Conservation (phyloP, 2,797 vertebrate genomes). For the Gymnocypris eckloni region DNA sequence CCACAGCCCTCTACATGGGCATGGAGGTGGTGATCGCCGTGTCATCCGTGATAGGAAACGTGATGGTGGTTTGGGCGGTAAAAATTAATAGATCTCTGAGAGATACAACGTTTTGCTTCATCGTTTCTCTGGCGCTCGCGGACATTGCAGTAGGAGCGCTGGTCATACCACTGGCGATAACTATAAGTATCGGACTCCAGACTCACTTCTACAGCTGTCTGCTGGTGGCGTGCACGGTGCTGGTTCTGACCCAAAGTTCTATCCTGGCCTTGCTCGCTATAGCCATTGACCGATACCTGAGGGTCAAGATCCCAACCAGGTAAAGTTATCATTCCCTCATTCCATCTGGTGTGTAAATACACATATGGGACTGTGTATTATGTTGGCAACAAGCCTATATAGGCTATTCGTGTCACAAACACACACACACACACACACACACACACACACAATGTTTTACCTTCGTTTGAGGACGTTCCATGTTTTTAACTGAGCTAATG, state of each 20-base stretch:
- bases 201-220: slow-evolving; percentile 97
- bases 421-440: not conserved
- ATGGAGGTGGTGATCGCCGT: slow-evolving; percentile 94
- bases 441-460: not conserved
- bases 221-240: slow-evolving; percentile 92
- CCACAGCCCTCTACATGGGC: slow-evolving; percentile 88
- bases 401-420: not conserved
- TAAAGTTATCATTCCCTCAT: slow-evolving; percentile 67
- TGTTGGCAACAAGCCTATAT: not conserved
- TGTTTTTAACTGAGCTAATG: not conserved
- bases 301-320: slow-evolving; percentile 97
- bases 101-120: slow-evolving; percentile 96
- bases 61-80: slow-evolving; percentile 98
- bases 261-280: slow-evolving; percentile 96
- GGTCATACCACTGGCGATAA: slow-evolving; percentile 94
- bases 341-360: not conserved
- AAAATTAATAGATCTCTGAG: slow-evolving; percentile 92
- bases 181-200: slow-evolving; percentile 91
- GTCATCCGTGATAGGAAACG: slow-evolving; percentile 92
- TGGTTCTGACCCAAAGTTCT: slow-evolving; percentile 98
- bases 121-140: slow-evolving; percentile 93
- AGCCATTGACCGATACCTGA: slow-evolving; percentile 94
- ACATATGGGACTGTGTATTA: not conserved
- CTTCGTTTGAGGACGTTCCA: not conserved
- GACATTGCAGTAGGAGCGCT: slow-evolving; percentile 95